Percentiles rank a stretch among this genome's conserved stretches.
Evolutionary conservation across 2,797 vertebrate genomes (phyloP).

Genomic region (Sebastes steindachneri): DNA sequence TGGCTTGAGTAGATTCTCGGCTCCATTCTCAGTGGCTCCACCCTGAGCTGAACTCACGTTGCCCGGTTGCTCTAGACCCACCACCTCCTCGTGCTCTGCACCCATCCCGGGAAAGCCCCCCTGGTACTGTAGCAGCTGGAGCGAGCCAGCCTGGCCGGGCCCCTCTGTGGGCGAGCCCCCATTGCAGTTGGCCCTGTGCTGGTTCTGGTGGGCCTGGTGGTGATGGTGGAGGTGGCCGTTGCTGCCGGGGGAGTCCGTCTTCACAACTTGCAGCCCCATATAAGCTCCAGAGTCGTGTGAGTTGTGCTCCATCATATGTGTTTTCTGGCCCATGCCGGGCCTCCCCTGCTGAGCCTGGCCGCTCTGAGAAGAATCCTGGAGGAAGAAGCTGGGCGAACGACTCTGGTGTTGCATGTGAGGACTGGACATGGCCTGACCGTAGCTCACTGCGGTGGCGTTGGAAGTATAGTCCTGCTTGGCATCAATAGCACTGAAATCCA

Average conservation of each 20-base stretch:
- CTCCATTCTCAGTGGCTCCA: conserved; percentile 78
- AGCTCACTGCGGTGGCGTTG: conserved; percentile 77
- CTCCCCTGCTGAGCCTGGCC: conserved; percentile 82
- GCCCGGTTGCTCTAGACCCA: conserved; percentile 88
- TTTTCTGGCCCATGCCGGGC: conserved; percentile 79
- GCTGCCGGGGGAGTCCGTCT: conserved; percentile 89
- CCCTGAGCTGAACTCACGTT: conserved; percentile 68
- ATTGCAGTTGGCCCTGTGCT: conserved; percentile 92
- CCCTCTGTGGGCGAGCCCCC: conserved; percentile 90
- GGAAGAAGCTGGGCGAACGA: conserved; percentile 97
- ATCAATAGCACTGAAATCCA: conserved; percentile 99
- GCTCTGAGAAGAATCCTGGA: conserved; percentile 92
- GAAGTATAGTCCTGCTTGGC: conserved; percentile 95
- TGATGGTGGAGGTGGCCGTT: conserved; percentile 83
- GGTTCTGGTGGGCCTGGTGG: conserved; percentile 80
- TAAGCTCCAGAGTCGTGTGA: conserved; percentile 81
- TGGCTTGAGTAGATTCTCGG: conserved; percentile 90
- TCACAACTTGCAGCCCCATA: conserved; percentile 88
- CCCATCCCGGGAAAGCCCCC: conserved; percentile 91
- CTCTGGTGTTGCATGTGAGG: conserved; percentile 94
- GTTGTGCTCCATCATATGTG: conserved; percentile 85
- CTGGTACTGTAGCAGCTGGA: conserved; percentile 97
- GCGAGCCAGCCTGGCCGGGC: conserved; percentile 81
- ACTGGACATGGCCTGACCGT: conserved; percentile 92
- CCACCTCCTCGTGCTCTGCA: conserved; percentile 92